Evolutionary conservation across 2,113 vertebrate species (phyloP).

Genomic region (Lasiurus borealis): DNA sequence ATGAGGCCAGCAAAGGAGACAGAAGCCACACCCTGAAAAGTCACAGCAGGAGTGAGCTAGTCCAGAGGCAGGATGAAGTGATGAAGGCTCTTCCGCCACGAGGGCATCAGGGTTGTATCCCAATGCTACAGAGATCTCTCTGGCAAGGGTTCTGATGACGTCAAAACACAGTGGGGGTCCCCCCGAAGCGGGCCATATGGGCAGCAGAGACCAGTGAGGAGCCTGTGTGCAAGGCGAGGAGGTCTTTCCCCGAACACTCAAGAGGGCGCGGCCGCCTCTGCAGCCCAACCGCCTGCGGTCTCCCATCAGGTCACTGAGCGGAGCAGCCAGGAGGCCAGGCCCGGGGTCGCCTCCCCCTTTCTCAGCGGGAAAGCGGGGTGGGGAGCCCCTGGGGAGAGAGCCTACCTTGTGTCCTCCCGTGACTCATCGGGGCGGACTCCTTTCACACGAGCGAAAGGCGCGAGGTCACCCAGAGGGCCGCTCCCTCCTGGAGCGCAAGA

Average conservation of each 20-base stretch:
- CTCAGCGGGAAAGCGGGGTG: background rate
- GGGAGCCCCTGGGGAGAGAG: background rate
- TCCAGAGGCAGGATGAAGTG: background rate
- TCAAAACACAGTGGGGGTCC: too few species aligned
- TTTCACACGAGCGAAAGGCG: conserved; percentile 30
- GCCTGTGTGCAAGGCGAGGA: background rate
- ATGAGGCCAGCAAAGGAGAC: background rate
- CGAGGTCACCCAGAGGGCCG: background rate
- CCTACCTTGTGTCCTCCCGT: too few species aligned
- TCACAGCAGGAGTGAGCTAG: background rate
- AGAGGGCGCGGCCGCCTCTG: background rate
- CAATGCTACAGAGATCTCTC: background rate
- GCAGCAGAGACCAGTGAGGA: background rate
- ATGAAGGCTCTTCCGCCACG: background rate
- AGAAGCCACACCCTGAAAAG: too few species aligned
- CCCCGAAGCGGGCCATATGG: too few species aligned
- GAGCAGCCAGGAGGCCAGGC: background rate
- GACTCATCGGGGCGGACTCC: background rate
- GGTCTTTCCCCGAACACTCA: background rate
- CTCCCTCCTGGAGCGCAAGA: background rate
- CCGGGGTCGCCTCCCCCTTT: background rate
- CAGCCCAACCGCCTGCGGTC: rapidly evolving
- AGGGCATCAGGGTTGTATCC: background rate
- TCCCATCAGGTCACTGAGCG: background rate
- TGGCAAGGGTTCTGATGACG: background rate